Base-by-base conservation (phyloP, 2,113 vertebrate genomes). In the Bothrops jararaca region DNA sequence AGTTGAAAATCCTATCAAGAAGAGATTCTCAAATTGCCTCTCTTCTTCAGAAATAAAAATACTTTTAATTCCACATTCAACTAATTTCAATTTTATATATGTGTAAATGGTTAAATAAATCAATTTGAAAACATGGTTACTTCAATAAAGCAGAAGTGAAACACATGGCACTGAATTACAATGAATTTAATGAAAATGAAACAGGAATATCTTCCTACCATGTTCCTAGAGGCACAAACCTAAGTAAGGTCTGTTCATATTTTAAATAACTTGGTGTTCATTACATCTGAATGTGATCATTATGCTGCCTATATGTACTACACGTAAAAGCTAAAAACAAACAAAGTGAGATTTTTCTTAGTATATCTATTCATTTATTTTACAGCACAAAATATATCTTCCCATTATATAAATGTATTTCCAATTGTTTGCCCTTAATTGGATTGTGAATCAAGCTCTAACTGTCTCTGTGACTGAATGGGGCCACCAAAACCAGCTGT, bases 401-500 rank as follows among this genome's bases (percentile, higher is more conserved):
- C 20, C 56, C 29, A 20, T 64, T 87, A 91, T 39, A 64, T 39
- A 58, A 57, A 74, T 58, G 24, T 87, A 50, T 6, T 29, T 92
- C 12, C 58, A 86, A 60, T 91, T 86, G n/a, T 58, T 56, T 86
- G 39, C 48, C 24, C 24, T 91, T 60, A 58, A 91, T 54, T 92
- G 50, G 86, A 60, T 92, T 69, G 48, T 69, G 86, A 86, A 92
- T 88, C 86, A 92, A 88, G 34, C n/a, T 42, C 52, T 48, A 91
- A 91, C 34, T 39, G 53, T 60, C 90, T 0, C 0, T 24, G 86
- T 80, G 34, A 93, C 69, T 26, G 29, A 94, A 92, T 0, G 0
- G 26, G 4, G 39, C 92, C 92, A 87, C 87, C 92, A 85, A 94
- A 95, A 80, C 5, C 57, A 90, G 53, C 90, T 26, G 7, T 85